Base-by-base conservation (phyloP, 2,113 vertebrate genomes). In the Eudyptes chrysolophus region DNA sequence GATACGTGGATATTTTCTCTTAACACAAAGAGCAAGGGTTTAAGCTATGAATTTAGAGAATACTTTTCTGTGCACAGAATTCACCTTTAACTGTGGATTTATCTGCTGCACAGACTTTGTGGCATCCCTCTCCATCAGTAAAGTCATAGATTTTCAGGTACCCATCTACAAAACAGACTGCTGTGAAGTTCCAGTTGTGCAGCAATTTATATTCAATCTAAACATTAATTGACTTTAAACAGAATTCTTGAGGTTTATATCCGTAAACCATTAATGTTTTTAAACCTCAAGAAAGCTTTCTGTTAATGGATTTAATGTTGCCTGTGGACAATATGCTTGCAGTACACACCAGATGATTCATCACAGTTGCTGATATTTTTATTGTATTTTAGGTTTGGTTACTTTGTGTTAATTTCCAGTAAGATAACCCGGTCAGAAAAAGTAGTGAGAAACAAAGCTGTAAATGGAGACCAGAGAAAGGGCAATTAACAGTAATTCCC, bases 401-500 rank as follows among this genome's bases (percentile, higher is more conserved):
- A 54, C 14, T 91, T 87, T 76, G 60, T 58, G 48, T 72, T 84
- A 29, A 84, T 55, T n/a, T 82, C 55, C 42, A 93, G 38, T 52
- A 30, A 26, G 5, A 52, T 15, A 60, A 85, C 24, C 24, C 1
- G 0, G 29, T 36, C 66, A 94, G 48, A 83, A 75, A 87, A 49
- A 82, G 30, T 1, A 38, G 17, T 7, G 20, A 82, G 57, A 86
- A 79, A 55, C 15, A 89, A 94, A 87, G 55, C 26, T 75, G 16
- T 65, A 89, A 94, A 85, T n/a, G 54, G 51, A 93, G 52, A 54
- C 9, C 14, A 92, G 11, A 54, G 44, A 95, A 96, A 94, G 64
- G 68, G 25, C 74, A 98, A 95, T 95, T 94, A 95, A 77, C 54
- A 92, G 79, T 61, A 97, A 94, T 88, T 96, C 49, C 36, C 30